Base-by-base conservation (phyloP, 2,888 invertebrate species). In the Meiosimyza decipiens region DNA sequence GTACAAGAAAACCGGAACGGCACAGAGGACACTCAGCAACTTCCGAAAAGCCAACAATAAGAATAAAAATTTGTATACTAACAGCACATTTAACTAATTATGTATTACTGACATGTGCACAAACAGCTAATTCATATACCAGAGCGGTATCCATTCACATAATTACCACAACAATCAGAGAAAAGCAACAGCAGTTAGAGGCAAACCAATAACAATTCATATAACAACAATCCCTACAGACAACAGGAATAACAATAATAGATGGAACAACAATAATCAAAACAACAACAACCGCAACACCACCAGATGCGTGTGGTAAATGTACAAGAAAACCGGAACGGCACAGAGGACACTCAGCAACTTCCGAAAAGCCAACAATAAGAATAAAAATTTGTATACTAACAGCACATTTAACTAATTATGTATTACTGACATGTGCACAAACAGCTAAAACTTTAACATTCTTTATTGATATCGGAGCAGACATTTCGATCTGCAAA, bases 21-120 rank as follows among this genome's bases (percentile, higher is more conserved):
- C 55, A 2, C n/a, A 9, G 55, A 55, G 55, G 13, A n/a, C 13
- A 55, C 9, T 55, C 55, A 55, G 22, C 3, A 22, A 22, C 22
- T 6, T 55, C 55, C 55, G 55, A 9, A 55, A 55, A 55, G 55
- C 55, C 55, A 55, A 55, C 6, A 55, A 55, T 55, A 22, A 22
- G 22, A 22, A 22, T 1, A 11, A 55, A 55, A 1, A 55, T 55
- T 18, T 55, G 3, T 55, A 59, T 9, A 16, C 28, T 16, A 59
- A 5, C 59, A 22, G 22, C 22, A 28, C 13, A 59, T 13, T 28
- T 18, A 22, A 59, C 59, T 28, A 9, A 16, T n/a, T n/a, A 16
- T 55, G 11, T 55, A 12, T 5, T 2, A 55, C 11, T 55, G n/a
- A 16, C 6, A 54, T 22, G 22, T 22, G 22, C 22, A 22, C 22